Conservation (phyloP, 2,797 vertebrate genomes). For the Philypnodon macrostomus region DNA sequence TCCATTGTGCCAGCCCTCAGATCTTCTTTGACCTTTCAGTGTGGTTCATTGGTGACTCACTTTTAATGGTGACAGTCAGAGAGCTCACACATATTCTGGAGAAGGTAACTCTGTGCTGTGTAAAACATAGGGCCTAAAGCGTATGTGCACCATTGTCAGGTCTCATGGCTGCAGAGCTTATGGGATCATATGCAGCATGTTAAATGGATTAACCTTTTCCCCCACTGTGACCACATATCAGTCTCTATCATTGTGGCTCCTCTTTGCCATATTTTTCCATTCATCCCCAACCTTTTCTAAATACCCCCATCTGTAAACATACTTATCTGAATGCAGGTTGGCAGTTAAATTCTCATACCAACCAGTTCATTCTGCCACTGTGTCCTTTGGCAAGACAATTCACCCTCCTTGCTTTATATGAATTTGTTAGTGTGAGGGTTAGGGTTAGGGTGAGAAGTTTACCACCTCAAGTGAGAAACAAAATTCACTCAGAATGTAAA, state of each 20-base stretch:
- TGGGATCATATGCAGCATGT: slow-evolving; percentile 44
- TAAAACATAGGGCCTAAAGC: slow-evolving; percentile 33
- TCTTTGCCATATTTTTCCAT: slow-evolving; percentile 15
- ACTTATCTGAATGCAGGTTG: too few species aligned
- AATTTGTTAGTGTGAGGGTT: too few species aligned
- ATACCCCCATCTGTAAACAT: slow-evolving; percentile 10
- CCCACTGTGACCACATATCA: slow-evolving; percentile 37
- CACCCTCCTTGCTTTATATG: too few species aligned
- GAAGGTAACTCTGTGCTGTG: slow-evolving; percentile 21
- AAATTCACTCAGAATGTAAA: too few species aligned
- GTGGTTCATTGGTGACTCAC: slow-evolving; percentile 34
- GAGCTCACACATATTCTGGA: slow-evolving; percentile 16
- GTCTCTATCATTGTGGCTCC: slow-evolving; percentile 25
- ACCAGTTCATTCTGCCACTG: too few species aligned
- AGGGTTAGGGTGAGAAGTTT: too few species aligned
- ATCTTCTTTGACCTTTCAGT: slow-evolving; percentile 32
- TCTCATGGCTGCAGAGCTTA: slow-evolving; percentile 30
- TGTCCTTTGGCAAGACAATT: too few species aligned
- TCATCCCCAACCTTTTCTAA: too few species aligned
- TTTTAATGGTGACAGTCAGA: slow-evolving; percentile 17
- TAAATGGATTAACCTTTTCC: slow-evolving; percentile 67
- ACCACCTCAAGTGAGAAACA: too few species aligned
- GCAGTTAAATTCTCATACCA: too few species aligned
- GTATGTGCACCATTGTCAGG: slow-evolving; percentile 15
- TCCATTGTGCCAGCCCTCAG: slow-evolving; percentile 16